phyloP scores from a whole-genome alignment of 2,113 vertebrate genomes.

The Scatophagus argus region DNA sequence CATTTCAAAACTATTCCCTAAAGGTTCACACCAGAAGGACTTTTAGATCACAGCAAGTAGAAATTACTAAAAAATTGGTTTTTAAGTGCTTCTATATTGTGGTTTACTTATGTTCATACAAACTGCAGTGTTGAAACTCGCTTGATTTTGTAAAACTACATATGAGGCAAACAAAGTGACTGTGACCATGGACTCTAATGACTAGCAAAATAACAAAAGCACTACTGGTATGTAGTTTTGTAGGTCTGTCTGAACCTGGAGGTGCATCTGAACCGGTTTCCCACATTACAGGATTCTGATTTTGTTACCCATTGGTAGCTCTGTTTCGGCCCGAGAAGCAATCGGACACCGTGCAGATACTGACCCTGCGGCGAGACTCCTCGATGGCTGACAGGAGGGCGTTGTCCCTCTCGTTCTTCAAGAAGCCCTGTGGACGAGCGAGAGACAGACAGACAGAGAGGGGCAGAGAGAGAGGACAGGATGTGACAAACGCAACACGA shows the following conservation, averaged over 20 bases:
- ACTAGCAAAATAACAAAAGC: background rate
- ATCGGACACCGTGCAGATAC: slow-evolving; percentile 67
- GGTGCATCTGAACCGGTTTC: background rate
- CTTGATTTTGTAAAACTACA: slow-evolving; percentile 6
- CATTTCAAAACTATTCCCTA: slow-evolving; percentile 71
- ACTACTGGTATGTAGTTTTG: background rate
- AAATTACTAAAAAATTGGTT: slow-evolving; percentile 30
- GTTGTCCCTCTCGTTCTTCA: slow-evolving; percentile 99
- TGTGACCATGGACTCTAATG: background rate
- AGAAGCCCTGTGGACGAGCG: slow-evolving; percentile 88
- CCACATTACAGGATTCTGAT: background rate
- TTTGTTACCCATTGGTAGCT: background rate
- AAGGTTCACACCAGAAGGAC: slow-evolving; percentile 69
- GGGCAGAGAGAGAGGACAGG: slow-evolving; percentile 19
- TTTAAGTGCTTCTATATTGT: slow-evolving; percentile 30
- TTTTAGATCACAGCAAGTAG: slow-evolving; percentile 63
- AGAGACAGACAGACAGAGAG: slow-evolving; percentile 24
- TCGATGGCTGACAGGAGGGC: slow-evolving; percentile 96
- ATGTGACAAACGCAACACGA: background rate
- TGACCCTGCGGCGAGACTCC: slow-evolving; percentile 96
- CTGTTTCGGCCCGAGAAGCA: background rate
- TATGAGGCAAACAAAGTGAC: background rate
- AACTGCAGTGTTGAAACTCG: background rate
- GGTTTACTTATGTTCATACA: slow-evolving; percentile 6
- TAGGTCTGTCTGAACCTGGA: background rate